Conservation (phyloP, 2,113 vertebrate species). For the Semicossyphus pulcher region DNA sequence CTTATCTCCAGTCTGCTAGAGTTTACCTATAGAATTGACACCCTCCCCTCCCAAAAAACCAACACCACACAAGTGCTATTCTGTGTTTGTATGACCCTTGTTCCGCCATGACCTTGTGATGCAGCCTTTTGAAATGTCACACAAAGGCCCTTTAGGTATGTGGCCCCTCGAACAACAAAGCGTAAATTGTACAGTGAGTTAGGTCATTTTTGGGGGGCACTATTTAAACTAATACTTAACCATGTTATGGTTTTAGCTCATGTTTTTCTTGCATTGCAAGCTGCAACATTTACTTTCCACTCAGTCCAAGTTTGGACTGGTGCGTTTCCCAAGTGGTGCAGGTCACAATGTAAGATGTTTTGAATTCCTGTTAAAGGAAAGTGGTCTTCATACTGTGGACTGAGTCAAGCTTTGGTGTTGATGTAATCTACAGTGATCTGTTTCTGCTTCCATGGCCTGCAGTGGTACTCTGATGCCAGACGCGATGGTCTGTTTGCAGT, state of each 20-base stretch:
- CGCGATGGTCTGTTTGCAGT: slow-evolving; percentile 71
- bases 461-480: slow-evolving; percentile 78
- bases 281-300: not conserved
- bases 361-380: slow-evolving; percentile 49
- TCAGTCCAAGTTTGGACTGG: not conserved
- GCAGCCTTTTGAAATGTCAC: slow-evolving; percentile 73
- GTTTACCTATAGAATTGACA: slow-evolving; percentile 82
- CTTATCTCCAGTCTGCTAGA: slow-evolving; percentile 77
- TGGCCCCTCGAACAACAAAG: slow-evolving; percentile 69
- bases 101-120: slow-evolving; percentile 69
- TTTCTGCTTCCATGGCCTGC: slow-evolving; percentile 78
- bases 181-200: slow-evolving; percentile 41
- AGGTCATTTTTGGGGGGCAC: slow-evolving; percentile 39
- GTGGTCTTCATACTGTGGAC: slow-evolving; percentile 63
- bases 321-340: not conserved
- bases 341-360: slow-evolving; percentile 44
- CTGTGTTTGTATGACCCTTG: slow-evolving; percentile 70
- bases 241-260: slow-evolving; percentile 29
- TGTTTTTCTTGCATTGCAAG: slow-evolving; percentile 1
- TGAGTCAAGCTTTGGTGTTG: slow-evolving; percentile 68
- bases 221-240: slow-evolving; percentile 19
- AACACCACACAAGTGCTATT: slow-evolving; percentile 59
- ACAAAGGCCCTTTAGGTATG: slow-evolving; percentile 72
- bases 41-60: slow-evolving; percentile 25
- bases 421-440: slow-evolving; percentile 77